Evolutionary conservation across 2,797 vertebrate species (phyloP), one percentile per base, ranked within the genome.

Genomic region (Phoxinus dragarum): DNA sequence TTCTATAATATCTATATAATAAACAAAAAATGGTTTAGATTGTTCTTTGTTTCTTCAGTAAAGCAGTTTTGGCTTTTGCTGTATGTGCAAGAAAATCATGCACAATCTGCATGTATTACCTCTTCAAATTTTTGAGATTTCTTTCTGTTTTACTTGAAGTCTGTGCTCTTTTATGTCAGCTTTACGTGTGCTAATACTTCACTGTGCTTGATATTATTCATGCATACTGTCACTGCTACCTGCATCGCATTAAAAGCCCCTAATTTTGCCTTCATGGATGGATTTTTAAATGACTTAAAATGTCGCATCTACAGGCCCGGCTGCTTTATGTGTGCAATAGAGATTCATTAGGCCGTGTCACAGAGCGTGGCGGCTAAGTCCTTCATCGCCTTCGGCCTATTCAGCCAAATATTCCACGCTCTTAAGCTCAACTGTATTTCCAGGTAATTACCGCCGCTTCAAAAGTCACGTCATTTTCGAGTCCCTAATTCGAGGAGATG

Each of bases 261-360:
- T 77, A 72, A 81, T 91, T 89, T 85, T 77, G 64, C 47, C 77
- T 89, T 86, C 86, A 84, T 87, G 86, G 77, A 36, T 71, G 84
- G 64, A 42, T 81, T 87, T 82, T 49, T 52, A 81, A 75, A 71
- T 85, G 4, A 56, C 84, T 76, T 85, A 90, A 91, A 92, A 92
- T 90, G 87, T 89, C 89, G 90, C 84, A 88, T 74, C 78, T 47
- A 52, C 71, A 88, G 89, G 88, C 87, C 88, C 88, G 89, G 86
- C 85, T 77, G 47, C 87, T 89, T 89, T 85, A 73, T 87, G 89
- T 91, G 92, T 88, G 87, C 87, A 90, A 75, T 83, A 87, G 73
- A 89, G 86, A 90, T 91, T 91, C 90, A 92, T 93, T 93, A 92
- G 88, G 56, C 38, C 23, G 82, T 88, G 88, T 91, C 92, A 79